Base-by-base conservation (phyloP, 92 coral and sea anemone genomes). In the Epizoanthus rinbou region DNA sequence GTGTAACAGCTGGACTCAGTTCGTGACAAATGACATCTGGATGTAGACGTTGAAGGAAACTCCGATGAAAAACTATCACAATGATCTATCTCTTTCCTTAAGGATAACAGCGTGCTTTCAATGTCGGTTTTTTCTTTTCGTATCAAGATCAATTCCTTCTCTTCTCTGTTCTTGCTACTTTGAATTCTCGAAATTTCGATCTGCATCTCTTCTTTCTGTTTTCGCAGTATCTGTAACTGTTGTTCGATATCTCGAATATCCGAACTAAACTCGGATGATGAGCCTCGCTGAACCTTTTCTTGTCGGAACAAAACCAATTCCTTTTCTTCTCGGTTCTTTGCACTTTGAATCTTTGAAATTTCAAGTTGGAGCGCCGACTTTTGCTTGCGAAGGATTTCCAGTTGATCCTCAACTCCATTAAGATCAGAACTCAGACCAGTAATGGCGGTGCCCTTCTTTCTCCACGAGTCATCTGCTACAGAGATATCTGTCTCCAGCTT, bases 361-460 rank as follows among this genome's bases (percentile, higher is more conserved):
- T 93, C 98, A 8, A 90, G 67, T 63, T 95, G 94, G 57, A 95
- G 74, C 64, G 88, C 94, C 17, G 90, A 73, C 57, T 89, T 91
- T 41, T 94, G 90, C 56, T 71, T 89, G 19, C 53, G 73, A 84
- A 95, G 68, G 19, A 64, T 90, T 62, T 85, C 87, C 53, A 93
- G 69, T 19, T 87, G 88, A 33, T 85, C 76, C 69, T 89, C 93
- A 0, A 91, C 76, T 70, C 92, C 93, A 35, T 45, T 54, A 16
- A 86, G 75, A 58, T 87, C 87, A 15, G 79, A 41, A 43, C 85
- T 76, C 84, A 94, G 85, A 17, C 86, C 91, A 74, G 87, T 62
- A 2, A 86, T 45, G 62, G 78, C 90, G 24, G 81, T 83, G 23
- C 88, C 89, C 18, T 87, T 92, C 28, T 47, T 79, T 71, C 89